These are phyloP conservation scores for Hoplostethus atlanticus DNA, from an alignment of 2,797 vertebrate species.

Conservation along the genomic window DNA sequence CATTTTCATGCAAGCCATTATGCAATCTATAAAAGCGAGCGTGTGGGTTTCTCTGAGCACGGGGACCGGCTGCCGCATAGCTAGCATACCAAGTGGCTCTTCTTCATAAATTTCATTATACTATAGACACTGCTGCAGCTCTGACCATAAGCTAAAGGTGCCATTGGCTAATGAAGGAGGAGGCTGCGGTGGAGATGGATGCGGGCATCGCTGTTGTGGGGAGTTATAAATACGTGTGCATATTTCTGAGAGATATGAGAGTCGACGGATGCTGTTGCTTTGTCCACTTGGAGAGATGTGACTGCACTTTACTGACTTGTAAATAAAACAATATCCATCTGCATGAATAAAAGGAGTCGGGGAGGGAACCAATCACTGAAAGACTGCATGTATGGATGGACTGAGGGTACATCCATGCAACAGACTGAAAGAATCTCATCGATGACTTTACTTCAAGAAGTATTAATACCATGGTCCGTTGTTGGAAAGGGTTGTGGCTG, in stretches of 20 bases:
- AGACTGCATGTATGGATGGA: constrained; percentile 29
- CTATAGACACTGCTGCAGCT: constrained; percentile 78
- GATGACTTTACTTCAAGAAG: not conserved
- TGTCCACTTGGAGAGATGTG: constrained; percentile 41
- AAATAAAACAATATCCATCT: constrained; percentile 63
- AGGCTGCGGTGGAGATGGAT: constrained; percentile 72
- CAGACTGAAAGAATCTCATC: constrained; percentile 22
- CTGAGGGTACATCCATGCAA: constrained; percentile 11
- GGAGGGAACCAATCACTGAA: constrained; percentile 28
- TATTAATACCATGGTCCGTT: constrained; percentile 22
- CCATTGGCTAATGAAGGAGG: constrained; percentile 83
- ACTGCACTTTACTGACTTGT: constrained; percentile 63
- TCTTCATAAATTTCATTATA: constrained; percentile 85
- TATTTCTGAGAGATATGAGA: constrained; percentile 66
- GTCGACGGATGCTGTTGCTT: constrained; percentile 59
- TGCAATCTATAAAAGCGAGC: constrained; percentile 85
- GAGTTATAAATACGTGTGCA: constrained; percentile 64
- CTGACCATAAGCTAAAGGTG: constrained; percentile 83
- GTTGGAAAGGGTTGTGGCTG: constrained; percentile 89
- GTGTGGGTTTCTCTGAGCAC: constrained; percentile 82
- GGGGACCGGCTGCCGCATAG: constrained; percentile 78
- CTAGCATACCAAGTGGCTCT: constrained; percentile 86
- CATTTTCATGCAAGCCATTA: constrained; percentile 87
- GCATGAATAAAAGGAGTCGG: constrained; percentile 48
- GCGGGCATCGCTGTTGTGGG: constrained; percentile 52